Conservation (phyloP, 2,113 vertebrate species). For the Tyrannus savana region DNA sequence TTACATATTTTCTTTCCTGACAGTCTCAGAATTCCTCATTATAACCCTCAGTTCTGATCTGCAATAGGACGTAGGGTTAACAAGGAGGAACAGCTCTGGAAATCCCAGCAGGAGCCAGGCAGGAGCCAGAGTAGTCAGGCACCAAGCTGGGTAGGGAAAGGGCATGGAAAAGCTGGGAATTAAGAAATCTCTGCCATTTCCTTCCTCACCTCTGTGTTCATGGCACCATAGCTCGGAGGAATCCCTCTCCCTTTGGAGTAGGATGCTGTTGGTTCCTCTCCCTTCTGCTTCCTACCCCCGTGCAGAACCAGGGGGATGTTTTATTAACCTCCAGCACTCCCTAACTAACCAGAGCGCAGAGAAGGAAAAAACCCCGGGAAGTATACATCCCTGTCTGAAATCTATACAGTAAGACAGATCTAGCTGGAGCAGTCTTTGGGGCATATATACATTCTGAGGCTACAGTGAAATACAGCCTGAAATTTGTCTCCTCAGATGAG, state of each 20-base stretch:
- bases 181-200: background rate
- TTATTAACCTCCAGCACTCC: background rate
- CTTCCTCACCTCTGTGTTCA: background rate
- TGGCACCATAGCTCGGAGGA: accelerated
- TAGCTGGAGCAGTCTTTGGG: constrained; percentile 50
- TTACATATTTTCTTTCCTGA: background rate
- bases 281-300: background rate
- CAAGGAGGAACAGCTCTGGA: background rate
- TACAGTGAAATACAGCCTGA: constrained; percentile 66
- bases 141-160: accelerated
- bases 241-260: accelerated
- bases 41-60: background rate
- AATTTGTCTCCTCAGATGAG: constrained; percentile 76
- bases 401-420: constrained; percentile 68
- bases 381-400: constrained; percentile 45
- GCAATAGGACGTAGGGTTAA: background rate
- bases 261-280: background rate
- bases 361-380: constrained; percentile 19
- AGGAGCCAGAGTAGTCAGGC: accelerated
- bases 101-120: background rate
- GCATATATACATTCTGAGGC: constrained; percentile 62
- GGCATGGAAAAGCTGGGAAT: background rate
- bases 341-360: background rate
- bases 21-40: background rate
- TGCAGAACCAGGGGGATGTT: background rate